Percentiles rank a stretch among this genome's conserved stretches.
Evolutionary conservation across 1,140 invertebrate genomes (phyloP).

Genomic region (Callitettix versicolor): DNA sequence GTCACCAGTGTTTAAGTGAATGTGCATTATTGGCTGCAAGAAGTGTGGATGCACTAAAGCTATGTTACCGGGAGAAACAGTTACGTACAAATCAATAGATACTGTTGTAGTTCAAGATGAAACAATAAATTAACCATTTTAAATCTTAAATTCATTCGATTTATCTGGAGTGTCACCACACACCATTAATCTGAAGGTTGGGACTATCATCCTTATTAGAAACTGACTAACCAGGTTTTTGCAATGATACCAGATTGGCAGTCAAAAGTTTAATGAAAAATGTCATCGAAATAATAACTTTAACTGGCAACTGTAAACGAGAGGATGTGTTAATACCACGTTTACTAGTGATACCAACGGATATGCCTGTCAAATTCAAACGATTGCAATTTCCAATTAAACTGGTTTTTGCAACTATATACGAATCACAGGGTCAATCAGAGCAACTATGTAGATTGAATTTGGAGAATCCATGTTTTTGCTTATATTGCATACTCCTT

Average conservation of each 20-base stretch:
- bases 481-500: too few species aligned
- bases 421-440: conserved; percentile 41
- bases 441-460: conserved; percentile 28
- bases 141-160: conserved; percentile 17
- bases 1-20: too few species aligned
- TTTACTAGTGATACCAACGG: conserved; percentile 26
- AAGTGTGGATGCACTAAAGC: too few species aligned
- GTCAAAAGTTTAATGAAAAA: conserved; percentile 24
- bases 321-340: conserved; percentile 27
- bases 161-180: conserved; percentile 2
- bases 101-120: conserved; percentile 9
- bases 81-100: conserved; percentile 10
- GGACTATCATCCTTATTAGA: conserved; percentile 21
- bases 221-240: conserved; percentile 22
- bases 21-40: too few species aligned
- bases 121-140: conserved; percentile 3
- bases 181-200: neutral
- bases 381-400: conserved; percentile 39
- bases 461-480: conserved; percentile 8
- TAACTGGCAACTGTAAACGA: conserved; percentile 25
- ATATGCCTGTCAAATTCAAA: conserved; percentile 30
- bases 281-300: conserved; percentile 27
- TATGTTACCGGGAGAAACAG: too few species aligned
- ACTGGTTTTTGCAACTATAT: conserved; percentile 39
- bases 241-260: conserved; percentile 26